These are phyloP conservation scores for Griposia aprilina DNA, from an alignment of 2,888 invertebrate species.

Conservation along the genomic window DNA sequence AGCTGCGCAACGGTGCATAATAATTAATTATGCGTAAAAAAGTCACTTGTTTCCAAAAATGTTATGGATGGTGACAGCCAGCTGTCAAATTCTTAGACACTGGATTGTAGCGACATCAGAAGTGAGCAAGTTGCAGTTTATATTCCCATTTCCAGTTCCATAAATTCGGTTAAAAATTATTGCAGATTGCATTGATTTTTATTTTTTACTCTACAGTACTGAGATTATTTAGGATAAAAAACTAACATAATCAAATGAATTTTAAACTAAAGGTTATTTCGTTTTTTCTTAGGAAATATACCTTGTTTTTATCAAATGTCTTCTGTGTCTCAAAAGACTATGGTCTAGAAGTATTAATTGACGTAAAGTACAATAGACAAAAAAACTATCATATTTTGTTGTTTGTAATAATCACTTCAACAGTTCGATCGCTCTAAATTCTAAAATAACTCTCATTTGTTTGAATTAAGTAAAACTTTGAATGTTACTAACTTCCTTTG, in stretches of 20 bases:
- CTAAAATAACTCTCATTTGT: not conserved
- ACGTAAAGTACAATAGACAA: not conserved
- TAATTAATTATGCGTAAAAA: too few species aligned
- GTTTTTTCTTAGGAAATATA: not conserved
- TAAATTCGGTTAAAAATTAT: too few species aligned
- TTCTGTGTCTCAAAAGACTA: conserved; percentile 27
- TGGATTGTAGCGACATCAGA: too few species aligned
- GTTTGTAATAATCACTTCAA: not conserved
- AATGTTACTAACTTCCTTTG: not conserved
- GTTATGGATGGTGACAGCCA: too few species aligned
- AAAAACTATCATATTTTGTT: not conserved
- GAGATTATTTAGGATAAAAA: not conserved
- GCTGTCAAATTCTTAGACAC: too few species aligned
- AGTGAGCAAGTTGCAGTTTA: too few species aligned
- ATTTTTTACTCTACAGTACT: not conserved
- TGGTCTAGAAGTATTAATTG: conserved; percentile 2
- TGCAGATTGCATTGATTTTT: too few species aligned
- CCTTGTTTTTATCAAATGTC: not conserved
- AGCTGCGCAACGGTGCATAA: too few species aligned
- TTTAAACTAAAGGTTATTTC: not conserved
- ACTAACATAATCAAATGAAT: too few species aligned
- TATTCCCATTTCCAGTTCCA: too few species aligned
- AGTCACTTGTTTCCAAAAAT: too few species aligned
- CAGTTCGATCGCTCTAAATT: not conserved
- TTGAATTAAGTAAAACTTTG: not conserved